Evolutionary conservation across 2,113 vertebrate species (phyloP).

Genomic region (Odontophorus gujanensis): DNA sequence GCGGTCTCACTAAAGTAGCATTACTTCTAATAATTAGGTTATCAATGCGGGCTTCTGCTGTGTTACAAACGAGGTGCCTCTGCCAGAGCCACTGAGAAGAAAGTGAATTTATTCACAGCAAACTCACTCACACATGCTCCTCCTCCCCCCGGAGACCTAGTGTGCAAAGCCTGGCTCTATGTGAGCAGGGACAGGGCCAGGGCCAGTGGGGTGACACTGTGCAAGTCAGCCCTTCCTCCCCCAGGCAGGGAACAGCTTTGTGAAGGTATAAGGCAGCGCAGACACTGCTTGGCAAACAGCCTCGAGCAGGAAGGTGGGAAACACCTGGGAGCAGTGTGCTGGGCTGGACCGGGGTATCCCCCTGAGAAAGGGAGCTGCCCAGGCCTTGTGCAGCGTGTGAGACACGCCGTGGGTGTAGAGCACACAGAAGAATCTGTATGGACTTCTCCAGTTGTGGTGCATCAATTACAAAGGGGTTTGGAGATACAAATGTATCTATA

Average conservation of each 20-base stretch:
- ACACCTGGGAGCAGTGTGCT: slow-evolving; percentile 49
- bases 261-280: slow-evolving; percentile 10
- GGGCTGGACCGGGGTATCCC: slow-evolving; percentile 32
- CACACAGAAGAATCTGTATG: neutral
- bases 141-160: slow-evolving; percentile 8
- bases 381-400: slow-evolving; percentile 33
- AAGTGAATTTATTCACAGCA: slow-evolving; percentile 55
- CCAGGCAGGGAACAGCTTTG: neutral
- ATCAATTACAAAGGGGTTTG: neutral
- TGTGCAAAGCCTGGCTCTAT: neutral
- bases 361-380: slow-evolving; percentile 18
- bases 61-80: slow-evolving; percentile 6
- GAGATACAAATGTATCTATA: neutral
- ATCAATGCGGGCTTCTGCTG: neutral
- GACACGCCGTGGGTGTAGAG: neutral
- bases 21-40: slow-evolving; percentile 56
- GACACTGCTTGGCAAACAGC: slow-evolving; percentile 59
- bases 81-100: slow-evolving; percentile 4
- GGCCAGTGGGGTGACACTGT: neutral
- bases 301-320: slow-evolving; percentile 52
- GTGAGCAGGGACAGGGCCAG: neutral
- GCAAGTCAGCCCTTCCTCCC: neutral
- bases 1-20: slow-evolving; percentile 4
- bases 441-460: neutral
- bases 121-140: neutral